These are phyloP conservation scores for Nannoperca australis DNA, from an alignment of 2,797 vertebrate species.

Conservation along the genomic window DNA sequence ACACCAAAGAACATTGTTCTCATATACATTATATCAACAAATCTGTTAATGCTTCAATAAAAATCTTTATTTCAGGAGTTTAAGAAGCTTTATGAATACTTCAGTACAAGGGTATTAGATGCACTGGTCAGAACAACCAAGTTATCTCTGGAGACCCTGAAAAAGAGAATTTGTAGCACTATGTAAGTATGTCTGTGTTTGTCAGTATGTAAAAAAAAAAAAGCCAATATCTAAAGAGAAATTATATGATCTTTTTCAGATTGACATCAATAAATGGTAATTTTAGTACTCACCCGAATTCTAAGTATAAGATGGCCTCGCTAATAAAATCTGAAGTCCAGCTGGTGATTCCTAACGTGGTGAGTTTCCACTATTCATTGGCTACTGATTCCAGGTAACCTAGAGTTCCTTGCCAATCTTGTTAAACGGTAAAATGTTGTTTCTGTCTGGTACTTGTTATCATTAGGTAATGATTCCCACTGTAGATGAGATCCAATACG, in stretches of 20 bases:
- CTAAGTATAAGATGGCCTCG: slow-evolving; percentile 62
- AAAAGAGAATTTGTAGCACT: slow-evolving; percentile 82
- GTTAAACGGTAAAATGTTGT: background rate
- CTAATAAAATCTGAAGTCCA: slow-evolving; percentile 86
- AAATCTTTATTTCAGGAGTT: slow-evolving; percentile 80
- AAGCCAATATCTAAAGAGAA: slow-evolving; percentile 1
- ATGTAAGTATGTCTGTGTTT: slow-evolving; percentile 76
- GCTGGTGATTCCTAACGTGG: slow-evolving; percentile 84
- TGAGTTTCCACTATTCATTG: slow-evolving; percentile 57
- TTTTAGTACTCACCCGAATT: slow-evolving; percentile 14
- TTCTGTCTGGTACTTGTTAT: slow-evolving; percentile 18
- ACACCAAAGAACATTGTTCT: slow-evolving; percentile 1
- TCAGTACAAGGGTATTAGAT: slow-evolving; percentile 83
- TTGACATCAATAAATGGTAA: slow-evolving; percentile 44
- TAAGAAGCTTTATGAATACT: slow-evolving; percentile 83
- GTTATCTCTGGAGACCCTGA: slow-evolving; percentile 86
- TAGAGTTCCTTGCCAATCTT: background rate
- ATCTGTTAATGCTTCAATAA: slow-evolving; percentile 2
- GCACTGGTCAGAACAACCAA: slow-evolving; percentile 86
- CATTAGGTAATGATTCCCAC: slow-evolving; percentile 86
- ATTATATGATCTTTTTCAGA: slow-evolving; percentile 49
- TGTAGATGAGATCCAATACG: slow-evolving; percentile 86
- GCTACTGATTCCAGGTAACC: background rate
- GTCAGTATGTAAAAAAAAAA: slow-evolving; percentile 13
- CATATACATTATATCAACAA: background rate